These are phyloP conservation scores for Lamellibrachia satsuma DNA, from an alignment of 2,888 invertebrate species.

Conservation along the genomic window DNA sequence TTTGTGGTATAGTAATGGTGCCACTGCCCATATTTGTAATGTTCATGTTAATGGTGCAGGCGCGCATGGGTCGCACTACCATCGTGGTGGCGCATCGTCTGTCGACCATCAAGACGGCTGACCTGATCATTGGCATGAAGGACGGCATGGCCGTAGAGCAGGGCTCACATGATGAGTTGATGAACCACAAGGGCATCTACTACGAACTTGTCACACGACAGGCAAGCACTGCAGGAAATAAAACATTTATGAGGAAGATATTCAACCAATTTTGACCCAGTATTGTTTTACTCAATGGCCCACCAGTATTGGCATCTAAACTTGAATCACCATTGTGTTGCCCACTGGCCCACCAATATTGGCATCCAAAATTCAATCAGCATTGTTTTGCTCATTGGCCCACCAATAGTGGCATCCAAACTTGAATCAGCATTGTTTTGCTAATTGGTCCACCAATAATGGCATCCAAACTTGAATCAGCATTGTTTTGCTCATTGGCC, in stretches of 20 bases:
- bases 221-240: conserved; percentile 14
- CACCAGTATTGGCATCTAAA: too few relatives aligned
- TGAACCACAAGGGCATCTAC: conserved; percentile 66
- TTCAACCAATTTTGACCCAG: too few relatives aligned
- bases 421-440: too few relatives aligned
- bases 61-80: conserved; percentile 65
- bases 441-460: too few relatives aligned
- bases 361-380: too few relatives aligned
- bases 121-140: conserved; percentile 67
- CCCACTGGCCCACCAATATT: too few relatives aligned
- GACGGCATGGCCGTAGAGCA: conserved; percentile 69
- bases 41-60: conserved; percentile 26
- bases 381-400: too few relatives aligned
- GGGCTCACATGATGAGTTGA: conserved; percentile 68
- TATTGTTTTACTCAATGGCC: too few relatives aligned
- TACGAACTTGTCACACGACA: conserved; percentile 64
- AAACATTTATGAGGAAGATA: background rate
- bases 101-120: conserved; percentile 69
- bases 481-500: too few relatives aligned
- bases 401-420: too few relatives aligned
- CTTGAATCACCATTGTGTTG: too few relatives aligned
- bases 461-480: too few relatives aligned
- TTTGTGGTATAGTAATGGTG: background rate
- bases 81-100: conserved; percentile 68
- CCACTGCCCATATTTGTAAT: background rate